A percentile compares a stretch with the other conserved stretches of the same genome.
These are phyloP conservation scores for Scaptomyza hsui DNA, from an alignment of 1,140 invertebrate species.

Conservation along the genomic window DNA sequence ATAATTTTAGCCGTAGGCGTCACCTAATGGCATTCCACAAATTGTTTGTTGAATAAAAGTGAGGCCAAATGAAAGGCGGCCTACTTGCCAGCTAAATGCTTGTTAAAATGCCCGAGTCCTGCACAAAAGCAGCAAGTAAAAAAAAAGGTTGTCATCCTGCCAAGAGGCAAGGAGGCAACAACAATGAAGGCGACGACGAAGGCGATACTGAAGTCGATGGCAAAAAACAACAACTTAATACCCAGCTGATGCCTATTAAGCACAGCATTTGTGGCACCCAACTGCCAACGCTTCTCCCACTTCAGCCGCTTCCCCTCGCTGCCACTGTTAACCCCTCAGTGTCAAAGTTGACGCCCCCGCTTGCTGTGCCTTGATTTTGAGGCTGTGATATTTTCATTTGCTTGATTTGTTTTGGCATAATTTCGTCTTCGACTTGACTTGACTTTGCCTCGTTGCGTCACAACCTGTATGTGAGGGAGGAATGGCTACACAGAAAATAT, in stretches of 20 bases:
- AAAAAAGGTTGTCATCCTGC: constrained; percentile 78
- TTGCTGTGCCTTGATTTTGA: constrained; percentile 61
- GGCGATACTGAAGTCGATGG: constrained; percentile 2
- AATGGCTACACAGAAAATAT: constrained; percentile 56
- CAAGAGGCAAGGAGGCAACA: constrained; percentile 41
- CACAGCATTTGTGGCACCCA: constrained; percentile 77
- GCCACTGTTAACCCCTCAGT: not conserved
- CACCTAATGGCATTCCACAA: constrained; percentile 79
- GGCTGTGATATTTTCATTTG: constrained; percentile 81
- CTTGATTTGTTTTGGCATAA: constrained; percentile 83
- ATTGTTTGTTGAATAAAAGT: constrained; percentile 71
- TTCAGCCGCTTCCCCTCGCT: too few species aligned
- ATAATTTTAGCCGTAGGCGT: constrained; percentile 77
- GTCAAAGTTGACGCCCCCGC: not conserved
- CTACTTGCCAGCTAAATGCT: constrained; percentile 39
- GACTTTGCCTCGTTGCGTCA: constrained; percentile 16
- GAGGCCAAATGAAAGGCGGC: constrained; percentile 28
- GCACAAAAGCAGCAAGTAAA: constrained; percentile 9
- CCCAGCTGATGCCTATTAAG: constrained; percentile 82
- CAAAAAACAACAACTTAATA: constrained; percentile 80
- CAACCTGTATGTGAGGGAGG: constrained; percentile 9
- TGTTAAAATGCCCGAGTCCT: constrained; percentile 57
- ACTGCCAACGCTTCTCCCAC: not conserved
- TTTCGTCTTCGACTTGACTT: constrained; percentile 50
- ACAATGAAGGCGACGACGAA: constrained; percentile 47